These are phyloP conservation scores for Sinohyriopsis cumingii DNA, from an alignment of 2,888 invertebrate genomes.

Conservation along the genomic window DNA sequence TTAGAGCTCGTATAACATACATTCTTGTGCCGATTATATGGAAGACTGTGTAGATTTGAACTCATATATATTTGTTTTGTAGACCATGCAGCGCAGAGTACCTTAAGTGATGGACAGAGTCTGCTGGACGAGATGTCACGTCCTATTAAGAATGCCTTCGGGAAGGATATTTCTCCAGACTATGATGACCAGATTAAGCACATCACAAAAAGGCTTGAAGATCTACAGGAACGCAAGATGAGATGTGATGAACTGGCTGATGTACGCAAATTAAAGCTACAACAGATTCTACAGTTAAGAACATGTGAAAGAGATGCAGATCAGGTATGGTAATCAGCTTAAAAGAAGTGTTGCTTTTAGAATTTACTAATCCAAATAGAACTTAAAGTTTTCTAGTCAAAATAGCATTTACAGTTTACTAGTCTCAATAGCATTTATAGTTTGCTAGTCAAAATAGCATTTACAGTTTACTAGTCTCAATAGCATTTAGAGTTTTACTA, in stretches of 20 bases:
- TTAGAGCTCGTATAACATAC: too few species aligned
- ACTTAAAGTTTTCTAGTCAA: too few species aligned
- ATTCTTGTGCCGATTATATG: too few species aligned
- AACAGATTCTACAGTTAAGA: constrained; percentile 83
- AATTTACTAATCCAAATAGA: too few species aligned
- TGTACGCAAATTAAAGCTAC: constrained; percentile 83
- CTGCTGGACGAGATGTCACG: constrained; percentile 84
- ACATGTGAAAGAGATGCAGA: constrained; percentile 84
- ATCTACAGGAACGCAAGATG: constrained; percentile 81
- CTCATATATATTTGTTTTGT: constrained; percentile 6
- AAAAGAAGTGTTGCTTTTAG: neutral
- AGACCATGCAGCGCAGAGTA: constrained; percentile 81
- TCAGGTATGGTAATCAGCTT: constrained; percentile 74
- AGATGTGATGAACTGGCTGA: constrained; percentile 81
- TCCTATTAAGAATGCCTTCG: constrained; percentile 85
- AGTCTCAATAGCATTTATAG: too few species aligned
- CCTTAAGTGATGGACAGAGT: constrained; percentile 83
- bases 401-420: too few species aligned
- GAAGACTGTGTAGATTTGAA: too few species aligned
- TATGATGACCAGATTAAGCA: constrained; percentile 78
- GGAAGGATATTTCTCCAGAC: constrained; percentile 78
- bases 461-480: too few species aligned
- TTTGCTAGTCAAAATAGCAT: too few species aligned
- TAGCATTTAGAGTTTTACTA: too few species aligned
- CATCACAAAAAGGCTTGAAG: constrained; percentile 81